Evolutionary conservation across 2,113 vertebrate genomes (phyloP), one percentile per base, ranked within the genome.

Genomic region (Nycticorax nycticorax): DNA sequence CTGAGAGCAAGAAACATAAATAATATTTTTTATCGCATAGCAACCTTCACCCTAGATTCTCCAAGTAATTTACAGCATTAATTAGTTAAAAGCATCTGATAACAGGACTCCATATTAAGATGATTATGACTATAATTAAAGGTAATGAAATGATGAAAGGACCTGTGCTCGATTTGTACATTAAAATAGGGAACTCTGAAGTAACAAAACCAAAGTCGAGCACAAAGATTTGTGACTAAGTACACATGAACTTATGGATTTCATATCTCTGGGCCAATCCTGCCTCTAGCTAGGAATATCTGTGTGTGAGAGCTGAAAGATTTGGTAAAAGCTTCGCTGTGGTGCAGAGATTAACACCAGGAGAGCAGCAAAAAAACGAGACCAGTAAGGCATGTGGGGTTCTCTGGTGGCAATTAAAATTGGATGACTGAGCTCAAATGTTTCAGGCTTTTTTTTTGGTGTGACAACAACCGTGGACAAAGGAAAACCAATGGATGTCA

Each of bases 101-200:
- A 96, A 95, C 57, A 94, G 50, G 77, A 73, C n/a, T 88, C 53
- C 62, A 55, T 76, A 75, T 80, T 94, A 88, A 88, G 12, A 94
- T 59, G 23, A 93, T 93, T 92, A 91, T 43, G 28, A 69, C 41
- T 91, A 63, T 85, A 95, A 95, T 95, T 94, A 95, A 94, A 93
- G 62, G 41, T 77, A 97, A 85, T 80, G 67, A 89, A 93, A 97
- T 71, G 59, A 94, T 94, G 86, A 95, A 91, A 91, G 87, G 74
- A 94, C 62, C 45, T 59, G 62, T 64, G 47, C 50, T 89, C 48
- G 1, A 55, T 69, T 80, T 88, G 41, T 80, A 69, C 45, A 92
- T 8, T 13, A 83, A 87, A 95, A 89, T 4, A 83, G 53, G 27
- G n/a, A 94, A 76, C 37, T 66, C 37, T 33, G 32, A 93, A 93